Conservation (phyloP, 2,888 invertebrate species). For the Tethea ocularis region DNA sequence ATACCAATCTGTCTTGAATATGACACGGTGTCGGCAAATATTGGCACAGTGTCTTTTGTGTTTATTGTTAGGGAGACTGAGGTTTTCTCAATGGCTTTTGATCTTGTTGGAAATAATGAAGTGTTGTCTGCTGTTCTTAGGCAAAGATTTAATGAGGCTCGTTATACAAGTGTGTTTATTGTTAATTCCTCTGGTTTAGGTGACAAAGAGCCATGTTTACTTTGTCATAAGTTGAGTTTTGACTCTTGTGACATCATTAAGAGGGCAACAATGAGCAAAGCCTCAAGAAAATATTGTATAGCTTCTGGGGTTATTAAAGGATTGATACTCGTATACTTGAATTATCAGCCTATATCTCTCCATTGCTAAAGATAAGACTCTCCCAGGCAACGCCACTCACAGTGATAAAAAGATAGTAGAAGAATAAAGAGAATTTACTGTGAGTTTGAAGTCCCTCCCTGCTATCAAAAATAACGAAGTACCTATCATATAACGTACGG, state of each 20-base stretch:
- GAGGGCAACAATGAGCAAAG: constrained; percentile 3
- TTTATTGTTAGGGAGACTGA: constrained; percentile 8
- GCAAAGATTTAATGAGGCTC: constrained; percentile 5
- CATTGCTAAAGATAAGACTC: too few relatives aligned
- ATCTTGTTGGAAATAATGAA: constrained; percentile 28
- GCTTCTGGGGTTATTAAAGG: background rate
- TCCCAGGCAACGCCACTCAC: too few relatives aligned
- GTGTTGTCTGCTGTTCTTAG: constrained; percentile 20
- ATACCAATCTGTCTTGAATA: background rate
- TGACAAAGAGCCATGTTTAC: constrained; percentile 33
- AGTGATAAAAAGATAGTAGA: too few relatives aligned
- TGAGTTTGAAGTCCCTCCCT: too few relatives aligned
- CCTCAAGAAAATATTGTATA: background rate
- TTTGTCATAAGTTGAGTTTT: constrained; percentile 27
- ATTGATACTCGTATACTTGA: too few relatives aligned
- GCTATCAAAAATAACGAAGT: too few relatives aligned
- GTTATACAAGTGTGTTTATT: constrained; percentile 1
- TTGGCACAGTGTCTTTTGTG: constrained; percentile 21
- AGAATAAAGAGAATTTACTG: too few relatives aligned
- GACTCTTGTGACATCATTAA: constrained; percentile 23
- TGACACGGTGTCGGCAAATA: constrained; percentile 10
- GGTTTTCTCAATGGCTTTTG: constrained; percentile 26
- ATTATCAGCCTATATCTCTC: too few relatives aligned
- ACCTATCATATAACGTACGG: too few relatives aligned
- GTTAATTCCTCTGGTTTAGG: constrained; percentile 29